phyloP scores from a whole-genome alignment of 2,113 vertebrate species.

The Scomber colias region DNA sequence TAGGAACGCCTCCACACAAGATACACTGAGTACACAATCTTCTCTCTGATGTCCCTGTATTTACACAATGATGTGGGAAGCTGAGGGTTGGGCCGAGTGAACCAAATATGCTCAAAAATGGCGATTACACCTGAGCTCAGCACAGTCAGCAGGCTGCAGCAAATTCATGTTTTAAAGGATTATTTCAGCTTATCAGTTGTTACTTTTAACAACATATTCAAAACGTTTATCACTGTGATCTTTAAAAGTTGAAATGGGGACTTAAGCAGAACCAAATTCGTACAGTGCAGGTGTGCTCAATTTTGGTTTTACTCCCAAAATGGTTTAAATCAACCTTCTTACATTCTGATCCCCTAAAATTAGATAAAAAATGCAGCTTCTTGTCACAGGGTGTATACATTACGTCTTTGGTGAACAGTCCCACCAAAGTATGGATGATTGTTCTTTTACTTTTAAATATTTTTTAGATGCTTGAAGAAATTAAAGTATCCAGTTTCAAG shows the following conservation, averaged over 20 bases:
- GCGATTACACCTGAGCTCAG: conserved; percentile 2
- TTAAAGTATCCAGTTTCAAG: neutral
- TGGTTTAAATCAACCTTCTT: neutral
- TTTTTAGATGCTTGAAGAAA: neutral
- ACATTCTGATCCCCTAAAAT: conserved; percentile 1
- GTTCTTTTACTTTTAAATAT: too few relatives aligned
- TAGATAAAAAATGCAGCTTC: neutral
- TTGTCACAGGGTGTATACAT: neutral
- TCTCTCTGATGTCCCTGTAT: conserved; percentile 12
- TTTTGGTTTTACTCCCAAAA: neutral
- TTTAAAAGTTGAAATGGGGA: neutral
- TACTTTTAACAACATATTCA: neutral
- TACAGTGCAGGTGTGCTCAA: neutral
- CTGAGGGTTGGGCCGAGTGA: neutral
- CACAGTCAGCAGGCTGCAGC: neutral
- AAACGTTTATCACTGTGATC: neutral
- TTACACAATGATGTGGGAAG: conserved; percentile 10
- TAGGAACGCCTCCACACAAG: conserved; percentile 22
- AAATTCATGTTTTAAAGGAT: neutral
- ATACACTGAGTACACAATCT: conserved; percentile 6
- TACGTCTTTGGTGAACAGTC: neutral
- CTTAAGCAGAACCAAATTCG: neutral
- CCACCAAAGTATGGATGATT: too few relatives aligned
- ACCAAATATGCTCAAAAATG: conserved; percentile 9
- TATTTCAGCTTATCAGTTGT: neutral